Conservation (phyloP, 2,888 invertebrate species). For the Stenichneumon culpator region DNA sequence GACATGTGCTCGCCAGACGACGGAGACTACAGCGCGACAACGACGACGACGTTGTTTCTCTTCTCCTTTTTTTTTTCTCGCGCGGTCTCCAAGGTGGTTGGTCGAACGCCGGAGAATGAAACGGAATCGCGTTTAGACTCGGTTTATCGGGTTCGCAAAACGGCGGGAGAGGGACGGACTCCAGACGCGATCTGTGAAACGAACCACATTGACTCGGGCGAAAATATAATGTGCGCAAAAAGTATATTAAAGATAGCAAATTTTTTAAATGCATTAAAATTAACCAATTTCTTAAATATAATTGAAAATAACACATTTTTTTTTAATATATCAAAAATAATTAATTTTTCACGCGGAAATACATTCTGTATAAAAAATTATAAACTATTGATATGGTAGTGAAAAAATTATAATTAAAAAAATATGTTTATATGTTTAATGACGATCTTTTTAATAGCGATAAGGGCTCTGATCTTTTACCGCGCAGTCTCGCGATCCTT, state of each 20-base stretch:
- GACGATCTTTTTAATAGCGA: neutral
- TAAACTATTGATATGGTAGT: neutral
- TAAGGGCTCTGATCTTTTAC: neutral
- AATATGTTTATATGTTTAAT: no score
- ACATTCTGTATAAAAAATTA: no score
- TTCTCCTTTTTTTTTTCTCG: neutral
- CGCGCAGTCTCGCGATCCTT: neutral
- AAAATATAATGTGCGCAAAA: neutral
- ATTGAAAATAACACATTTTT: neutral
- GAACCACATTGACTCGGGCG: slow-evolving; percentile 25
- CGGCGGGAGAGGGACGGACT: slow-evolving; percentile 17
- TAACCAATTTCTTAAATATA: neutral
- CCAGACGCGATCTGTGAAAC: slow-evolving; percentile 32
- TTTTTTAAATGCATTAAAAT: neutral
- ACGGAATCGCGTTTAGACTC: slow-evolving; percentile 36
- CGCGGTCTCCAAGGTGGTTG: slow-evolving; percentile 29
- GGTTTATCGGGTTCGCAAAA: slow-evolving; percentile 47
- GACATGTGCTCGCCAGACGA: slow-evolving; percentile 82
- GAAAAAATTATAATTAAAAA: neutral
- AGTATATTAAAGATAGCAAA: neutral
- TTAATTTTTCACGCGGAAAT: no score
- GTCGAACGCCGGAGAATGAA: slow-evolving; percentile 25
- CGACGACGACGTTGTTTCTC: slow-evolving; percentile 27
- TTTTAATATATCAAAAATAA: no score
- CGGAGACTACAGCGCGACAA: slow-evolving; percentile 44